Conservation (phyloP, 2,797 vertebrate species). For the Peromyscus attwateri region DNA sequence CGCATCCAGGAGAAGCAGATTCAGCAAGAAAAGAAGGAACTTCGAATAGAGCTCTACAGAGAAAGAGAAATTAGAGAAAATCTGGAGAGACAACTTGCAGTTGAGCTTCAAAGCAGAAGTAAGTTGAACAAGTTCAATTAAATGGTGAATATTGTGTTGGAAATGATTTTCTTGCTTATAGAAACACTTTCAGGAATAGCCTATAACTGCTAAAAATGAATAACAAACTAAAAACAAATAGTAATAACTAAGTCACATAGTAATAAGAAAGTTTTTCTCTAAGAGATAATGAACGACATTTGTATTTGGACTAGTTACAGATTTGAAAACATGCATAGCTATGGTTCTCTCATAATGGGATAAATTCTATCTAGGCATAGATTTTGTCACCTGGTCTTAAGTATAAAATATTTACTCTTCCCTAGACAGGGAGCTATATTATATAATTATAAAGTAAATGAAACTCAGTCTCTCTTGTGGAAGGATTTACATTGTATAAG, state of each 20-base stretch:
- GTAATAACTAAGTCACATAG: not conserved
- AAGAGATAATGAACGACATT: not conserved
- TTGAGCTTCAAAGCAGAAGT: constrained; percentile 97
- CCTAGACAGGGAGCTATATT: not conserved
- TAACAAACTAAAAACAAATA: not conserved
- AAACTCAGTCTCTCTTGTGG: not conserved
- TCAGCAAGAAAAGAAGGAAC: constrained; percentile 96
- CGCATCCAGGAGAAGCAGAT: constrained; percentile 97
- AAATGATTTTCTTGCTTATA: not conserved
- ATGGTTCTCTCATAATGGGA: not conserved
- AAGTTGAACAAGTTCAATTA: constrained; percentile 70
- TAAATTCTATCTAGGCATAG: not conserved
- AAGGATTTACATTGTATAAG: constrained; percentile 24
- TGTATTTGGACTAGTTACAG: not conserved
- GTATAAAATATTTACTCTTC: not conserved
- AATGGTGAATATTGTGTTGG: not conserved
- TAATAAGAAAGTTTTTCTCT: not conserved
- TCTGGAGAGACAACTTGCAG: constrained; percentile 95
- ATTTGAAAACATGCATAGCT: not conserved
- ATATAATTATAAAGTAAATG: not conserved
- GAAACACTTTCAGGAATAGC: not conserved
- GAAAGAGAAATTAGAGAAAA: constrained; percentile 96
- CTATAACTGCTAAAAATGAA: constrained; percentile 13
- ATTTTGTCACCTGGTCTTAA: not conserved
- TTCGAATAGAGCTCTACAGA: constrained; percentile 96